Evolutionary conservation across 1,140 invertebrate species (phyloP).

Genomic region (Caerostris darwini): DNA sequence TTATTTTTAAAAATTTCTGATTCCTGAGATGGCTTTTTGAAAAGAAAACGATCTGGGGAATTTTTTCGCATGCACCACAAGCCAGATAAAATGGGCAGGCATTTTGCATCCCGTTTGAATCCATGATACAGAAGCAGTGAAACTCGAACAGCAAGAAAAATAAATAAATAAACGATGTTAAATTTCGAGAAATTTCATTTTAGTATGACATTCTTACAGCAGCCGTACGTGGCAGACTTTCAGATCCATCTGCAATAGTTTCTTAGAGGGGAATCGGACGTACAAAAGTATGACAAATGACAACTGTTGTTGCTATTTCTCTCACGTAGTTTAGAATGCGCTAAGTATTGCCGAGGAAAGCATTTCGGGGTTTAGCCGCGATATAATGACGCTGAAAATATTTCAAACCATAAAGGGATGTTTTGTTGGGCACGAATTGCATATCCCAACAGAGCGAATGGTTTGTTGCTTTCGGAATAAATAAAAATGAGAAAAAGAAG

Average conservation of each 20-base stretch:
- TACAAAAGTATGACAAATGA: constrained; percentile 42
- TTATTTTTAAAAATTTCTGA: no score
- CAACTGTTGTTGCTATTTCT: constrained; percentile 13
- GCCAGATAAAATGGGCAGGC: not conserved
- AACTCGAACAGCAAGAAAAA: not conserved
- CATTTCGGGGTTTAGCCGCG: constrained; percentile 14
- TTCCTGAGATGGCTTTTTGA: not conserved
- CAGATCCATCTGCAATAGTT: constrained; percentile 47
- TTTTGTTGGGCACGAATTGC: constrained; percentile 1
- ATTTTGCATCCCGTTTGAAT: not conserved
- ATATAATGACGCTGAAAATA: constrained; percentile 46
- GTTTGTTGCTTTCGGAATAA: not conserved
- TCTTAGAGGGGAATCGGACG: not conserved
- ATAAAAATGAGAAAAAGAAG: not conserved
- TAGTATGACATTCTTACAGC: not conserved
- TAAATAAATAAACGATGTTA: not conserved
- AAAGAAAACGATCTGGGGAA: not conserved
- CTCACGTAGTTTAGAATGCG: constrained; percentile 18
- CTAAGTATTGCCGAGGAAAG: constrained; percentile 8
- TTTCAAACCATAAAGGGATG: constrained; percentile 28
- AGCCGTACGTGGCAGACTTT: constrained; percentile 21
- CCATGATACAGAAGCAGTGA: not conserved
- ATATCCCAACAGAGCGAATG: constrained; percentile 17
- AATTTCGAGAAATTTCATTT: constrained; percentile 43
- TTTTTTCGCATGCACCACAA: not conserved